Evolutionary conservation across 2,797 vertebrate species (phyloP).

Genomic region (Megalops cyprinoides): DNA sequence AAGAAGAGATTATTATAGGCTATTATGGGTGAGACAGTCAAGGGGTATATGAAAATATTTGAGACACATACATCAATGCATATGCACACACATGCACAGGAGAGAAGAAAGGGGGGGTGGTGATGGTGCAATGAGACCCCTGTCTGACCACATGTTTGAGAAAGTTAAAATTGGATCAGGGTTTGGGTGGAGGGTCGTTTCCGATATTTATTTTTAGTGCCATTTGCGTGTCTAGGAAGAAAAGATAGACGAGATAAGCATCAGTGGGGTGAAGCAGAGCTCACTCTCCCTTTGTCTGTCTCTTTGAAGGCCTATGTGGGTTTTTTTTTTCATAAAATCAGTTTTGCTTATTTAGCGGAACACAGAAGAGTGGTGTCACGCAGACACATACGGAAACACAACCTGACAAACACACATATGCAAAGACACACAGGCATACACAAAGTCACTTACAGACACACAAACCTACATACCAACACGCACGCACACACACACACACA

Average conservation of each 20-base stretch:
- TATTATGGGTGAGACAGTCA: no score
- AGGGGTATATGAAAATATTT: no score
- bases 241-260: conserved; percentile 71
- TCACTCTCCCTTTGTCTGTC: conserved; percentile 62
- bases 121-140: conserved; percentile 11
- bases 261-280: conserved; percentile 68
- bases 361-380: conserved; percentile 42
- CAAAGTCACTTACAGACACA: conserved; percentile 18
- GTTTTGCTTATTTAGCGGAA: conserved; percentile 62
- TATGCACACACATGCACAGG: not conserved
- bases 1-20: no score
- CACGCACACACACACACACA: not conserved
- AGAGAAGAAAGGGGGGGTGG: not conserved
- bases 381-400: conserved; percentile 49
- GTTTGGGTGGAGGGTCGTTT: conserved; percentile 24
- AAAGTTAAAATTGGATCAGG: conserved; percentile 52
- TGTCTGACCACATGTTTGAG: conserved; percentile 55
- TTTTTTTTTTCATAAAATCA: conserved; percentile 66
- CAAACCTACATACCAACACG: not conserved
- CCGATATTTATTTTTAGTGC: conserved; percentile 37
- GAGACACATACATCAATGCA: no score
- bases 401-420: conserved; percentile 26
- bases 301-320: conserved; percentile 71
- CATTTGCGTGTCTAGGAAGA: conserved; percentile 52
- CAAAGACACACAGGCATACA: conserved; percentile 37